These are phyloP conservation scores for Bombus soroeensis DNA, from an alignment of 1,140 invertebrate species.

Conservation along the genomic window DNA sequence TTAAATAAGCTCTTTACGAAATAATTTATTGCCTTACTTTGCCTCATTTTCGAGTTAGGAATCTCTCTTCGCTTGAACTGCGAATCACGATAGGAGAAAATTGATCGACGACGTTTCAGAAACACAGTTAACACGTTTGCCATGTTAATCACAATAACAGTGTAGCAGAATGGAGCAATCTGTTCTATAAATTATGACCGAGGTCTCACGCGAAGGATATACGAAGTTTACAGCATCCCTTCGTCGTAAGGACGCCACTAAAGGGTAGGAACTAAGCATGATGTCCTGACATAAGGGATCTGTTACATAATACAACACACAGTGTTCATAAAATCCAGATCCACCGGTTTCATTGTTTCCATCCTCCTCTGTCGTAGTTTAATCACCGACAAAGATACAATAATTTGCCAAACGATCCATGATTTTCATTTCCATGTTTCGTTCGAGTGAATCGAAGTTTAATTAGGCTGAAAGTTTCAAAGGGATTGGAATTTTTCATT, in stretches of 20 bases:
- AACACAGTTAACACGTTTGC: background rate
- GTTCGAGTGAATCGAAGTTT: background rate
- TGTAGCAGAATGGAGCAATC: constrained; percentile 12
- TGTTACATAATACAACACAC: constrained; percentile 30
- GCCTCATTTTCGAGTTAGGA: background rate
- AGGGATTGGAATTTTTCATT: background rate
- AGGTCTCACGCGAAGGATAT: constrained; percentile 31
- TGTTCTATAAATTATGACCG: constrained; percentile 48
- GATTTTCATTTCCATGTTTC: background rate
- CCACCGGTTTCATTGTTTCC: background rate
- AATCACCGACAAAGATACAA: background rate
- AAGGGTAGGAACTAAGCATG: constrained; percentile 3
- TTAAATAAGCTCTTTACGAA: background rate
- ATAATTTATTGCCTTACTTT: background rate
- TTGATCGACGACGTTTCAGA: too few relatives aligned
- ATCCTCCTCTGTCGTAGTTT: background rate
- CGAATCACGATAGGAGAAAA: background rate
- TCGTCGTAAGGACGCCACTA: background rate
- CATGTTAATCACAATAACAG: constrained; percentile 9
- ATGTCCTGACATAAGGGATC: constrained; percentile 17
- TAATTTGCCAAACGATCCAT: background rate
- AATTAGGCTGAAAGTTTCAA: constrained; percentile 4
- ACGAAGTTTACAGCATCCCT: constrained; percentile 23
- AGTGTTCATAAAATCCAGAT: constrained; percentile 39
- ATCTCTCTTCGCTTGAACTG: background rate